Conservation (phyloP, 2,888 invertebrate species). For the Electrophaes corylata region DNA sequence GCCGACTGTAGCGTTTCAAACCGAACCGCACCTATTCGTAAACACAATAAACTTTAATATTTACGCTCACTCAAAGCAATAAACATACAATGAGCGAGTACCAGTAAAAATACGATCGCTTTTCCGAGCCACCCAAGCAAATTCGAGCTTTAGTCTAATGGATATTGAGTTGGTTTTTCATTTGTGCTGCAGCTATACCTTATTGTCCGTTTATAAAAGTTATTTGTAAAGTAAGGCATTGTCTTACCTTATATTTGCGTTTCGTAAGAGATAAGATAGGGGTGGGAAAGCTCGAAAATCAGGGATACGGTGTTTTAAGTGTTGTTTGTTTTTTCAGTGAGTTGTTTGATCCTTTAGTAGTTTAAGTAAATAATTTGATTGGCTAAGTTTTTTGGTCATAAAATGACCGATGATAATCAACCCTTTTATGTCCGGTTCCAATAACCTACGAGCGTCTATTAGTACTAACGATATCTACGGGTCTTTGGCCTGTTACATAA, state of each 20-base stretch:
- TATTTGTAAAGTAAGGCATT: conserved; percentile 76
- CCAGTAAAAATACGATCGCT: conserved; percentile 64
- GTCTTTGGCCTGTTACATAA: too few relatives aligned
- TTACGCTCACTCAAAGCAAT: conserved; percentile 76
- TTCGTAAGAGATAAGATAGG: conserved; percentile 68
- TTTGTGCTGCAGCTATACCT: conserved; percentile 37
- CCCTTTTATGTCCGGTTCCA: too few relatives aligned
- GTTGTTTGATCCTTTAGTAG: conserved; percentile 49
- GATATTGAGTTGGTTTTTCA: conserved; percentile 42
- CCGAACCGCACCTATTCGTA: conserved; percentile 70
- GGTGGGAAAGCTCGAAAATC: conserved; percentile 59
- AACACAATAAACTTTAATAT: conserved; percentile 81
- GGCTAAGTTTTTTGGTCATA: not conserved
- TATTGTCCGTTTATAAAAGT: conserved; percentile 60
- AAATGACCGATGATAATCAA: too few relatives aligned
- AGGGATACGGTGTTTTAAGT: conserved; percentile 44
- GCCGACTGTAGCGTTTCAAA: conserved; percentile 52
- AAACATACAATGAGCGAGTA: conserved; percentile 76
- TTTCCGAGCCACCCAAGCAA: conserved; percentile 39
- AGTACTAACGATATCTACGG: too few relatives aligned
- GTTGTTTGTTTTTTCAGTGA: conserved; percentile 67
- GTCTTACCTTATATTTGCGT: conserved; percentile 73
- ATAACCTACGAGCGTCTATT: too few relatives aligned
- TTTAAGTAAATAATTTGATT: conserved; percentile 31
- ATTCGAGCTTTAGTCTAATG: conserved; percentile 35